Evolutionary conservation across 2,797 vertebrate genomes (phyloP), one percentile per base, ranked within the genome.

Genomic region (Gymnothorax reevesii): DNA sequence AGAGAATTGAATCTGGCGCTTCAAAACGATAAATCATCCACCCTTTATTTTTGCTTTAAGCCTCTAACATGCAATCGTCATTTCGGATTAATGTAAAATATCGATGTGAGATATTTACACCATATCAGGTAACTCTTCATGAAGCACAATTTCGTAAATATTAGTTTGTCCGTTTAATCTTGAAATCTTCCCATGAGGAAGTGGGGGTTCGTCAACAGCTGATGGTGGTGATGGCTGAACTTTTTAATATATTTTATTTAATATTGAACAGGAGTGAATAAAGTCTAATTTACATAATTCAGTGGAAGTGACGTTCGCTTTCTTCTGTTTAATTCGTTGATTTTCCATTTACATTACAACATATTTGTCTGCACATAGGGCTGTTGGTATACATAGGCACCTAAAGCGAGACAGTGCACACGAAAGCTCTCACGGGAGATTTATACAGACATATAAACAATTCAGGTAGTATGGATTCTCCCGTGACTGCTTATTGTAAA

Each of bases 161-260:
- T n/a, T 10, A 25, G 22, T 69, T 8, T 69, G 64, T 69, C 2
- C 33, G 52, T 13, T 80, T 6, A 42, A 42, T 42, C 33, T 42
- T 42, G 33, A 42, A 42, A 42, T 42, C 33, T 42, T 42, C 33
- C 33, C 33, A 42, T 42, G 33, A 42, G 33, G 33, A 42, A 42
- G 33, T 42, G 33, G 33, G 2, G 33, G 33, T 42, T 42, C 33
- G 33, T 42, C 33, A 42, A 42, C 33, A 82, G 49, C 9, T 17
- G 80, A 12, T 69, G 62, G 59, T 71, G 75, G 59, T 13, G 86
- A 83, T 75, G 49, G 42, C 83, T 85, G 92, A 90, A 93, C 92
- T 92, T 95, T 94, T 92, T 96, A 96, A 95, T 95, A 95, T 95
- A 96, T 94, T 92, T 97, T 96, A 97, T 97, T 96, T 96, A 96